phyloP scores from a whole-genome alignment of 2,888 invertebrate genomes.

The Leptarthrus brevirostris region DNA sequence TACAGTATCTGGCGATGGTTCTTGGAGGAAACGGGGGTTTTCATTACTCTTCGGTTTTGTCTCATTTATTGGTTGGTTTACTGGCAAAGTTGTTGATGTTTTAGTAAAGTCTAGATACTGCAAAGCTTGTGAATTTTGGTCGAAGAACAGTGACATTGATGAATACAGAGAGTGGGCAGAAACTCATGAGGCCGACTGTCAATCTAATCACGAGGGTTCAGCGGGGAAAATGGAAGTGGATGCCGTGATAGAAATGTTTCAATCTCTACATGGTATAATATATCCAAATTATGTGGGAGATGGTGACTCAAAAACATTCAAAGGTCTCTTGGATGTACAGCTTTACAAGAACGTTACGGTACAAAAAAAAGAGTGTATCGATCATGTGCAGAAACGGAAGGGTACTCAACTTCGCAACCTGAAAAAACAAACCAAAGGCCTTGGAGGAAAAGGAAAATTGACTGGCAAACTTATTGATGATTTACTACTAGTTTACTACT shows the following conservation, averaged over 20 bases:
- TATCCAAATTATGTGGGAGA: no score
- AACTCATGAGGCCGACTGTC: conserved; percentile 46
- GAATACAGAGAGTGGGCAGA: no score
- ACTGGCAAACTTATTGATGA: no score
- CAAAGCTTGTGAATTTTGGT: conserved; percentile 42
- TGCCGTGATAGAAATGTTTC: no score
- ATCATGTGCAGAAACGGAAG: conserved; percentile 29
- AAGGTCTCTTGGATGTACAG: conserved; percentile 48
- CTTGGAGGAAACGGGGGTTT: conserved; percentile 52
- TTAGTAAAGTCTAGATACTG: conserved; percentile 54
- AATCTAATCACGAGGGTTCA: no score
- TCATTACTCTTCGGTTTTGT: conserved; percentile 52
- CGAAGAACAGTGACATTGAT: conserved; percentile 47
- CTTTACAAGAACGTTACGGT: no score
- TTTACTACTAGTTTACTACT: no score
- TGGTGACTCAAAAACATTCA: no score
- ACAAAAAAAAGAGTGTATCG: conserved; percentile 47
- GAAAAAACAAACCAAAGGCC: conserved; percentile 8
- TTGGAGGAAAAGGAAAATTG: no score
- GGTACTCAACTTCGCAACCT: conserved; percentile 18
- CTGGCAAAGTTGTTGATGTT: conserved; percentile 54
- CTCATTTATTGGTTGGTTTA: no score
- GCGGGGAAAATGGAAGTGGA: no score
- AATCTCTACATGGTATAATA: no score
- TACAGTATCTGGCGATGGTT: conserved; percentile 44